A percentile compares a stretch with the other conserved stretches of the same genome.
Evolutionary conservation across 1,140 invertebrate genomes (phyloP).

Genomic region (Pogonus chalceus): DNA sequence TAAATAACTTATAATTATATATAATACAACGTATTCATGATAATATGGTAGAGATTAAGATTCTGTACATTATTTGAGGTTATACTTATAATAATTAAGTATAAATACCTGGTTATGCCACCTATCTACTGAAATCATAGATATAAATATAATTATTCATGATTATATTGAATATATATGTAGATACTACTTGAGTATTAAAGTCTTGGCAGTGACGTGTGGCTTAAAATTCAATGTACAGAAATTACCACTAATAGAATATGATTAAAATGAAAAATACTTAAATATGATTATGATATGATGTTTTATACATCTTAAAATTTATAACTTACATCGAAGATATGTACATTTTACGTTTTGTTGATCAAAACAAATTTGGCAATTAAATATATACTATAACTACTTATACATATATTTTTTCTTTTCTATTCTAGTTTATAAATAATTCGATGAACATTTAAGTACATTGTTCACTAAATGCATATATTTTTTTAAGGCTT

Average conservation of each 20-base stretch:
- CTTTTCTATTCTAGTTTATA: background rate
- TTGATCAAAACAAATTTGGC: background rate
- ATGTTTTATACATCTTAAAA: slow-evolving; percentile 2
- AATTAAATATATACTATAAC: background rate
- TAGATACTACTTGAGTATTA: background rate
- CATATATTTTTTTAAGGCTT: background rate
- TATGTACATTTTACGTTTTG: slow-evolving; percentile 3
- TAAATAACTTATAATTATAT: slow-evolving; percentile 4
- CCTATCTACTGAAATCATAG: background rate
- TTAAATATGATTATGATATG: background rate
- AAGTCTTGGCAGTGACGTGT: background rate
- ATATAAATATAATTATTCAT: background rate
- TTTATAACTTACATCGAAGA: background rate
- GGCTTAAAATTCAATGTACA: slow-evolving; percentile 1
- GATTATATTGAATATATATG: no score
- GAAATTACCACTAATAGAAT: background rate
- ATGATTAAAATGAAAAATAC: slow-evolving; percentile 1
- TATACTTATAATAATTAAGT: background rate
- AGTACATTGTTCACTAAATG: background rate
- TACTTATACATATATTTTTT: background rate
- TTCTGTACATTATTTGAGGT: slow-evolving; percentile 1
- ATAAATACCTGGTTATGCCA: background rate
- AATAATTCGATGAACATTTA: slow-evolving; percentile 5
- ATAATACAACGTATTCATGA: background rate
- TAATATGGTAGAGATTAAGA: background rate